phyloP scores from a whole-genome alignment of 2,888 invertebrate species.

The Micoletzkya japonica region DNA sequence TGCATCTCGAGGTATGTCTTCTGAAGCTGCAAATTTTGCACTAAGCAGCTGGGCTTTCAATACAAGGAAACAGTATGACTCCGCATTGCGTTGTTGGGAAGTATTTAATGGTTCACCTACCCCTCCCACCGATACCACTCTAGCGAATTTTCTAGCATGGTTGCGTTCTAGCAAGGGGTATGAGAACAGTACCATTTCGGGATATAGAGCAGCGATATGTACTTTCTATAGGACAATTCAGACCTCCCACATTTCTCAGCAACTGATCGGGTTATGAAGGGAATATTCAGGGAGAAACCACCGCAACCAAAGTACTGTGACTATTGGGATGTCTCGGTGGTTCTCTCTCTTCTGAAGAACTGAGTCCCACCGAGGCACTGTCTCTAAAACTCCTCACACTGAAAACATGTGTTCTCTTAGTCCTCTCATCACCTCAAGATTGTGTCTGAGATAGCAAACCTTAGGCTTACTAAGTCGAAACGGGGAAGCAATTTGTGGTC shows the following conservation, averaged over 20 bases:
- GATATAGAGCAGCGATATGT: constrained; percentile 22
- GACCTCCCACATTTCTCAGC: not conserved
- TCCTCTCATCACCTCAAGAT: constrained; percentile 13
- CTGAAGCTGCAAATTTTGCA: not conserved
- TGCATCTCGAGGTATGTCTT: not conserved
- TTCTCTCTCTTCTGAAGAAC: not conserved
- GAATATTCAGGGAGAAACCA: constrained; percentile 20
- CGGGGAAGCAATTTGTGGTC: not conserved
- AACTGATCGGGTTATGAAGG: constrained; percentile 16
- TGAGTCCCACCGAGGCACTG: not conserved
- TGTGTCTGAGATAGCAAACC: constrained; percentile 15
- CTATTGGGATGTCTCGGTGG: constrained; percentile 25
- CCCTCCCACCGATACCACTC: constrained; percentile 2
- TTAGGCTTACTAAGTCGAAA: not conserved
- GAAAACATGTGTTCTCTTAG: constrained; percentile 4
- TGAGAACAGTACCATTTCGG: constrained; percentile 14
- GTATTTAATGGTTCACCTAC: not conserved
- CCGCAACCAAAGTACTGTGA: constrained; percentile 4
- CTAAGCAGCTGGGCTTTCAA: constrained; percentile 28
- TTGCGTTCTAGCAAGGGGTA: not conserved
- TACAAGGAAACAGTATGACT: constrained; percentile 27
- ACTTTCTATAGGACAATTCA: not conserved
- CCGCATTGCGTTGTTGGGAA: constrained; percentile 2
- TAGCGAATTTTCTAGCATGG: constrained; percentile 5
- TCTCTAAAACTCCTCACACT: not conserved